Percentiles rank a stretch among this genome's conserved stretches.
Conservation (phyloP, 2,113 vertebrate species). For the Paralichthys olivaceus region DNA sequence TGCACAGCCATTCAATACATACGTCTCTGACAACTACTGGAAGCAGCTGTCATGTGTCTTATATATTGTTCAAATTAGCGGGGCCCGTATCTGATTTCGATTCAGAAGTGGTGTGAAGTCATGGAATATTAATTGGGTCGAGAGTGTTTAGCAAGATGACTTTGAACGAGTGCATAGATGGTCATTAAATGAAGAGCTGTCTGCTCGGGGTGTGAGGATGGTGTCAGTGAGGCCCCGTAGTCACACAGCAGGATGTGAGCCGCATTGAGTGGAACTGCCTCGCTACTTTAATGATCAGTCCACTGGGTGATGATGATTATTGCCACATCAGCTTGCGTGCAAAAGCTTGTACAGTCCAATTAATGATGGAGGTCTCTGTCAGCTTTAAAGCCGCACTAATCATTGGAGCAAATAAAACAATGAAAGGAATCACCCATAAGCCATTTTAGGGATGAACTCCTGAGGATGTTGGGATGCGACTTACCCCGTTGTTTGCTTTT, state of each 20-base stretch:
- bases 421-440: neutral
- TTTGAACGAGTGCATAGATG: slow-evolving; percentile 43
- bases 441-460: too few relatives aligned
- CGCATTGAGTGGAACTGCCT: slow-evolving; percentile 34
- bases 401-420: slow-evolving; percentile 10
- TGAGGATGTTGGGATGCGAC: too few relatives aligned
- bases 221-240: slow-evolving; percentile 30
- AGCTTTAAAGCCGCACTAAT: slow-evolving; percentile 18
- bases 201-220: slow-evolving; percentile 40
- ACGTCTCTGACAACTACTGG: slow-evolving; percentile 59
- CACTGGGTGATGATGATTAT: slow-evolving; percentile 43
- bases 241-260: slow-evolving; percentile 51
- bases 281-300: slow-evolving; percentile 55
- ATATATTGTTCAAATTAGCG: slow-evolving; percentile 54
- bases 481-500: too few relatives aligned
- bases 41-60: slow-evolving; percentile 47
- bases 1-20: slow-evolving; percentile 45
- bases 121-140: slow-evolving; percentile 61
- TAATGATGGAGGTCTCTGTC: slow-evolving; percentile 5
- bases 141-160: slow-evolving; percentile 54
- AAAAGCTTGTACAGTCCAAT: slow-evolving; percentile 15
- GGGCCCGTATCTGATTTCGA: slow-evolving; percentile 55
- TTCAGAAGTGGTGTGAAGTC: slow-evolving; percentile 35
- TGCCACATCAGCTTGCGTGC: slow-evolving; percentile 18
- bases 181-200: slow-evolving; percentile 55